Conservation (phyloP, 1,140 invertebrate genomes). For the Caenorhabditis brenneri region DNA sequence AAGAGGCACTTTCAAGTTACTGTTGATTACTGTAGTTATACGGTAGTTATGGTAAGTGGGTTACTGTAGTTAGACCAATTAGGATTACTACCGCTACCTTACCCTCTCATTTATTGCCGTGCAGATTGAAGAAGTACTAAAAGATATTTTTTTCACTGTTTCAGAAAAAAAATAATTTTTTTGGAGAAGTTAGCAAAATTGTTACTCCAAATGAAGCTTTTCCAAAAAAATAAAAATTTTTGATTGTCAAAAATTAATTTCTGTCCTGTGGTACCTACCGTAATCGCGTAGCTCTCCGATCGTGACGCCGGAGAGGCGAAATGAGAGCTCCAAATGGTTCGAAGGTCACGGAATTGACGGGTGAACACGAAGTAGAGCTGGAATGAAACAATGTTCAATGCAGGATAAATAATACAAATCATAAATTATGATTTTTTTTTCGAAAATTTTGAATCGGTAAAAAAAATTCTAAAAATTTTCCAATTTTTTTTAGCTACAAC, state of each 20-base stretch:
- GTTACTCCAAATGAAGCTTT: too few relatives aligned
- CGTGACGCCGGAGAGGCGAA: not conserved
- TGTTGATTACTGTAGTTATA: too few relatives aligned
- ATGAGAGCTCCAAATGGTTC: conserved; percentile 18
- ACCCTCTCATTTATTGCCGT: not conserved
- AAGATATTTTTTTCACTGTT: not conserved
- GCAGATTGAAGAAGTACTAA: not conserved
- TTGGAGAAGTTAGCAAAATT: too few relatives aligned
- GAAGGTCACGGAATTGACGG: conserved; percentile 68
- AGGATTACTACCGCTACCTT: not conserved
- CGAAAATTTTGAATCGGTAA: too few relatives aligned
- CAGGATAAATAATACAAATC: too few relatives aligned
- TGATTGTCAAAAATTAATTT: too few relatives aligned
- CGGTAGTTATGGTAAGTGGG: not conserved
- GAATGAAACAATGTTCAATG: not conserved
- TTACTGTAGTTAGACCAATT: not conserved
- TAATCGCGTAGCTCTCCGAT: conserved; percentile 24
- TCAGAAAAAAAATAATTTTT: too few relatives aligned
- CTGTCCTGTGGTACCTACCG: not conserved
- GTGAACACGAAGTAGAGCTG: conserved; percentile 69
- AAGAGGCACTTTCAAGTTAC: too few relatives aligned
- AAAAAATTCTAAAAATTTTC: too few relatives aligned
- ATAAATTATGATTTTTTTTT: too few relatives aligned
- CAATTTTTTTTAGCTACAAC: too few relatives aligned
- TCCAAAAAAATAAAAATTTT: too few relatives aligned